A percentile compares a stretch with the other conserved stretches of the same genome.
Evolutionary conservation across 2,888 invertebrate genomes (phyloP).

Genomic region (Gerris lacustris): DNA sequence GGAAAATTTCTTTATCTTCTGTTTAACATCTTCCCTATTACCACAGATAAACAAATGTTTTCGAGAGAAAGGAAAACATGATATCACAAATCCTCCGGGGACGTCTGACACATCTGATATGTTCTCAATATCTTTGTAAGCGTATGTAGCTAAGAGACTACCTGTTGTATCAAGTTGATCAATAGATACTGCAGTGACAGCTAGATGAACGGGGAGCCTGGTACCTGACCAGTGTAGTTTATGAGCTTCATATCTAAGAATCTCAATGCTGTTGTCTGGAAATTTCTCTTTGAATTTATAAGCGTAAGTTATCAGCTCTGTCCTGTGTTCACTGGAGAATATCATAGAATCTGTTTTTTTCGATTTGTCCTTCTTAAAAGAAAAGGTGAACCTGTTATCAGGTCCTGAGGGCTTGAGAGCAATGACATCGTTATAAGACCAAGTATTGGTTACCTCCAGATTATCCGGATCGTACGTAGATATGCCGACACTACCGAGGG

Average conservation of each 20-base stretch:
- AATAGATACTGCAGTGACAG: slow-evolving; percentile 82
- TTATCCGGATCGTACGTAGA: slow-evolving; percentile 92
- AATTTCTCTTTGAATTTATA: slow-evolving; percentile 41
- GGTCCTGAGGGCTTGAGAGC: slow-evolving; percentile 48
- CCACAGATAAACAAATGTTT: slow-evolving; percentile 77
- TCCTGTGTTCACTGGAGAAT: slow-evolving; percentile 90
- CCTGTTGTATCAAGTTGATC: slow-evolving; percentile 85
- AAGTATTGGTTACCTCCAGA: slow-evolving; percentile 85
- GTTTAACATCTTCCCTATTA: slow-evolving; percentile 74
- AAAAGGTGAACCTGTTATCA: slow-evolving; percentile 57
- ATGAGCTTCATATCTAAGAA: slow-evolving; percentile 60
- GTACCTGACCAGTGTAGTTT: slow-evolving; percentile 97
- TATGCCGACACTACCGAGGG: slow-evolving; percentile 87
- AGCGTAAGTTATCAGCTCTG: slow-evolving; percentile 83
- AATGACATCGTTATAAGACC: slow-evolving; percentile 71
- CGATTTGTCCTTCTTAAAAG: slow-evolving; percentile 56
- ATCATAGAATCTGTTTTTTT: slow-evolving; percentile 87
- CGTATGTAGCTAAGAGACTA: slow-evolving; percentile 66
- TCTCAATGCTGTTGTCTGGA: neutral
- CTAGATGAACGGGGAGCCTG: slow-evolving; percentile 71
- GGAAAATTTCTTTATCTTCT: slow-evolving; percentile 73
- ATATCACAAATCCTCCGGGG: slow-evolving; percentile 84
- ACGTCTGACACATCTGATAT: slow-evolving; percentile 72
- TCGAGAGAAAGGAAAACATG: slow-evolving; percentile 80
- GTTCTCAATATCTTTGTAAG: slow-evolving; percentile 74